These are phyloP conservation scores for Metopolophium dirhodum DNA, from an alignment of 1,140 invertebrate species.

Conservation along the genomic window DNA sequence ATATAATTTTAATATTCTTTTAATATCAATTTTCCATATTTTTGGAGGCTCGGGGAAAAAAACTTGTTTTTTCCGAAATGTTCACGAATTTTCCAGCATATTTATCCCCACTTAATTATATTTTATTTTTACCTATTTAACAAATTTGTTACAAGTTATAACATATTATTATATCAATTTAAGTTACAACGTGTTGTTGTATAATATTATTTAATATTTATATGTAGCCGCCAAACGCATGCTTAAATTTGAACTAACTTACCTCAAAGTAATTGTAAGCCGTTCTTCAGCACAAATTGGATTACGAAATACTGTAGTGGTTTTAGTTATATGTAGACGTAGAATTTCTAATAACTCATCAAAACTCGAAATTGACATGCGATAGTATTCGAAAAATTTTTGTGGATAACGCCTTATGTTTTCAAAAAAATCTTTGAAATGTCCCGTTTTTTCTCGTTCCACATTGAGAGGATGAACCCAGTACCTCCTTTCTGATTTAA, in stretches of 20 bases:
- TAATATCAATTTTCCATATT: too few relatives aligned
- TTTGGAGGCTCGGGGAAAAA: too few relatives aligned
- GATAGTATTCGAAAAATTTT: conserved; percentile 18
- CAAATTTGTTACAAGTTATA: too few relatives aligned
- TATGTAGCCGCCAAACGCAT: too few relatives aligned
- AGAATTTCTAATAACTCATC: conserved; percentile 26
- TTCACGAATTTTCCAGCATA: too few relatives aligned
- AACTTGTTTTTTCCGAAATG: too few relatives aligned
- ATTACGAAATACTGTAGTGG: not conserved
- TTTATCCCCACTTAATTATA: too few relatives aligned
- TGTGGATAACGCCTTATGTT: conserved; percentile 22
- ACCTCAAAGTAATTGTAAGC: conserved; percentile 34
- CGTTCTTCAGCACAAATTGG: conserved; percentile 24
- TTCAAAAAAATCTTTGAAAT: not conserved
- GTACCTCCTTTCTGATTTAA: not conserved
- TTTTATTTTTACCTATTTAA: too few relatives aligned
- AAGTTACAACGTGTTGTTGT: too few relatives aligned
- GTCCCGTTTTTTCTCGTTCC: not conserved
- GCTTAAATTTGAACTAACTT: not conserved
- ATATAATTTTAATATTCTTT: too few relatives aligned
- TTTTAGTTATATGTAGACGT: not conserved
- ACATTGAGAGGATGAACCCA: not conserved
- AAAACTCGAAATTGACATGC: conserved; percentile 26
- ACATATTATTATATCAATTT: too few relatives aligned
- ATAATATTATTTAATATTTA: too few relatives aligned